A percentile compares a stretch with the other conserved stretches of the same genome.
Evolutionary conservation across 1,140 invertebrate species (phyloP).

Genomic region (Teleogryllus occipitalis): DNA sequence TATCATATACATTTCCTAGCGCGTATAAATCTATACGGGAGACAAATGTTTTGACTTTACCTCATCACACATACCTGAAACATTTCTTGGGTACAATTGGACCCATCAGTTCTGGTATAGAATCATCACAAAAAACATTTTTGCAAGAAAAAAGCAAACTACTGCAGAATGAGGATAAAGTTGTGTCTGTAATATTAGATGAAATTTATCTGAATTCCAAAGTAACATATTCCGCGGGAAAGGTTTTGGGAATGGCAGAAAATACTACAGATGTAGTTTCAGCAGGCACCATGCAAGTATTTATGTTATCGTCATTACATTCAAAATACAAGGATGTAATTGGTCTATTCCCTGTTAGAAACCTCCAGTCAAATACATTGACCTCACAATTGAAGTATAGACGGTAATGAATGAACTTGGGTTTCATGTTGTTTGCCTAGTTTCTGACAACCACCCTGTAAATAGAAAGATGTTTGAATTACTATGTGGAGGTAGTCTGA

Average conservation of each 20-base stretch:
- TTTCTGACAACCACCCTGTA: neutral
- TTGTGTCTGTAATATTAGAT: neutral
- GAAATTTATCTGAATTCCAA: neutral
- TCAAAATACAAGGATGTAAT: neutral
- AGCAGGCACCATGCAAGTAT: neutral
- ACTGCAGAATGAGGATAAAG: neutral
- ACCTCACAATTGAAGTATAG: neutral
- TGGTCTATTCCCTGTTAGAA: neutral
- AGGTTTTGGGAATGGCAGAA: neutral
- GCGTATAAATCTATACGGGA: too few species aligned
- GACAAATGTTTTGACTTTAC: too few species aligned
- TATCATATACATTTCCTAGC: too few species aligned
- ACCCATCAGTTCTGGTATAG: too few species aligned
- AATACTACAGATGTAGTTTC: neutral
- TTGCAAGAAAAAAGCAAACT: neutral
- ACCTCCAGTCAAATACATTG: neutral
- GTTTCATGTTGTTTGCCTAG: neutral
- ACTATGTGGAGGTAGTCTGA: neutral
- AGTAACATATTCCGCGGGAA: neutral
- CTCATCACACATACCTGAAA: too few species aligned
- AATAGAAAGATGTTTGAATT: neutral
- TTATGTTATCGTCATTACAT: neutral
- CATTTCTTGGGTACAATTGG: too few species aligned
- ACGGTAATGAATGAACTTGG: constrained; percentile 1
- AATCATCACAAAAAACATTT: too few species aligned